Evolutionary conservation across 2,888 invertebrate species (phyloP).

Genomic region (Sesia bembeciformis): DNA sequence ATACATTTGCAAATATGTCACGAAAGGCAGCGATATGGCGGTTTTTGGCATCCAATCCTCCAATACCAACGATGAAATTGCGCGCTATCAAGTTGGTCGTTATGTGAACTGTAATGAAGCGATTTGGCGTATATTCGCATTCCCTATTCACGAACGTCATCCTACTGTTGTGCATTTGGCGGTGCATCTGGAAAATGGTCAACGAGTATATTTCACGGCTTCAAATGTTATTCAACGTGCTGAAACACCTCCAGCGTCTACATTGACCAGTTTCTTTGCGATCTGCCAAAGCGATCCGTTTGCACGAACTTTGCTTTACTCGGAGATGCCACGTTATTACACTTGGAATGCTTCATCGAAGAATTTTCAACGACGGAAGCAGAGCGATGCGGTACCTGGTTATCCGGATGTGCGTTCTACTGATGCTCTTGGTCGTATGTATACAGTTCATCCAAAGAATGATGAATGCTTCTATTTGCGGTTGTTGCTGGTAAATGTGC

Average conservation of each 20-base stretch:
- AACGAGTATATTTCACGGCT: conserved; percentile 13
- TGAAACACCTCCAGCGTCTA: conserved; percentile 7
- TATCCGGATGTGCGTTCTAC: conserved; percentile 6
- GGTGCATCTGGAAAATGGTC: conserved; percentile 3
- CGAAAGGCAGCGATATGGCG: conserved; percentile 11
- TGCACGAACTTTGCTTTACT: conserved; percentile 22
- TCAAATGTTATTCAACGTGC: conserved; percentile 12
- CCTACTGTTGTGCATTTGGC: conserved; percentile 15
- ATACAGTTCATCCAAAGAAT: conserved; percentile 11
- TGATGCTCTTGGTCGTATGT: conserved; percentile 7
- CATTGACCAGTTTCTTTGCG: conserved; percentile 10
- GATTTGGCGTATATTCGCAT: conserved; percentile 13
- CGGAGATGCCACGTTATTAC: conserved; percentile 26
- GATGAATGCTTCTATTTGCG: conserved; percentile 14
- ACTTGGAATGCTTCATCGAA: conserved; percentile 21
- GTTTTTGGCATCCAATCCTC: too few species aligned
- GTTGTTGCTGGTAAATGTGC: conserved; percentile 15
- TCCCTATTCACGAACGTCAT: conserved; percentile 19
- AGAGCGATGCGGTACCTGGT: conserved; percentile 7
- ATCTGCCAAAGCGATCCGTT: conserved; percentile 1
- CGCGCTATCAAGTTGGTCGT: conserved; percentile 13
- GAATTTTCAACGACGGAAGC: conserved; percentile 6
- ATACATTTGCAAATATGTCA: conserved; percentile 12
- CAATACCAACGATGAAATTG: conserved; percentile 12
- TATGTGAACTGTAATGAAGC: conserved; percentile 15